These are phyloP conservation scores for Radopholus similis DNA, from an alignment of 1,140 invertebrate species.

Conservation along the genomic window DNA sequence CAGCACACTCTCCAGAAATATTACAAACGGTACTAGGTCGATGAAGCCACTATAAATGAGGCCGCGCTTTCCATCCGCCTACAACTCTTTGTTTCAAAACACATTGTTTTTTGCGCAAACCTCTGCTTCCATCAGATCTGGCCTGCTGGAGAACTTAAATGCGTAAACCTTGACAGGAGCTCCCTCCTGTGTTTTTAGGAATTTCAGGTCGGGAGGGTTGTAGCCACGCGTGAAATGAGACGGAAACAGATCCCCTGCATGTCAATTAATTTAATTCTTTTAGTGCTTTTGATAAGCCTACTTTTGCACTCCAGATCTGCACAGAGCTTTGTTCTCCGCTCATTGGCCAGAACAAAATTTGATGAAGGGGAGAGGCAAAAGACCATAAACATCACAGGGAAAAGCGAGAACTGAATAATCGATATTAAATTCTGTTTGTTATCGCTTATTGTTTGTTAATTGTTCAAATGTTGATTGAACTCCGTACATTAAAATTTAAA, in stretches of 20 bases:
- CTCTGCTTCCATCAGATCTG: slow-evolving; percentile 10
- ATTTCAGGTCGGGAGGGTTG: background rate
- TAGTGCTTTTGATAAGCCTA: background rate
- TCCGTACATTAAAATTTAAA: too few relatives aligned
- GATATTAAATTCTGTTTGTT: too few relatives aligned
- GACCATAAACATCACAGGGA: background rate
- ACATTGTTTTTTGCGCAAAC: too few relatives aligned
- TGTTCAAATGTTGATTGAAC: too few relatives aligned
- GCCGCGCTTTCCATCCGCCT: background rate
- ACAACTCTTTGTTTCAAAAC: too few relatives aligned
- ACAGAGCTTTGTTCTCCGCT: slow-evolving; percentile 8
- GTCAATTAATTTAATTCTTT: background rate
- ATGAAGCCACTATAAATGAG: slow-evolving; percentile 1
- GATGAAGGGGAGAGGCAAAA: background rate
- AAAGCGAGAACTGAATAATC: too few relatives aligned
- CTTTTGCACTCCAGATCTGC: background rate
- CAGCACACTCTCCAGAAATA: slow-evolving; percentile 6
- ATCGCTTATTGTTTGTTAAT: too few relatives aligned
- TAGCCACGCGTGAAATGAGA: background rate
- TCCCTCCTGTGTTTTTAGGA: background rate
- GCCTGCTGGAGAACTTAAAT: slow-evolving; percentile 2
- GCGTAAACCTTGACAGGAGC: background rate
- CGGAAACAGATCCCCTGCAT: slow-evolving; percentile 3
- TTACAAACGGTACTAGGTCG: background rate
- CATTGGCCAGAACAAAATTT: background rate